These are phyloP conservation scores for Macrostomum lignano DNA, from an alignment of 1,140 invertebrate species.

Conservation along the genomic window DNA sequence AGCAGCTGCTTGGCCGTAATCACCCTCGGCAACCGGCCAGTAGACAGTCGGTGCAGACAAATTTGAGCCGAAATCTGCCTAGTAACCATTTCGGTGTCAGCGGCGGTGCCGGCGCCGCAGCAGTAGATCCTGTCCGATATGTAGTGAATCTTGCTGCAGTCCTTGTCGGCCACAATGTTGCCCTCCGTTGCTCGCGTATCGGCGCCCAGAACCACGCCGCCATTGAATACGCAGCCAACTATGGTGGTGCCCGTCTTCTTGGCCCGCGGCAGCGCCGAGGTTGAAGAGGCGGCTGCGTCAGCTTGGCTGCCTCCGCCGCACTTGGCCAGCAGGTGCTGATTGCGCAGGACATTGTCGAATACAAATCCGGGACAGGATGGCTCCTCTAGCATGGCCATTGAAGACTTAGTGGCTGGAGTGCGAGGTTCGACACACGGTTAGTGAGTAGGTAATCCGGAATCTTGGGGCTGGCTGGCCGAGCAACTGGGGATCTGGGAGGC, in stretches of 20 bases:
- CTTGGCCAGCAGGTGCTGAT: too few species aligned
- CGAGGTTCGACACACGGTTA: too few species aligned
- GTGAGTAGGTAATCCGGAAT: too few species aligned
- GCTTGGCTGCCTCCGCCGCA: too few species aligned
- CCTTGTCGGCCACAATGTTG: constrained; percentile 80
- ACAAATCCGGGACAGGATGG: too few species aligned
- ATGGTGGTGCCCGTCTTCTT: constrained; percentile 65
- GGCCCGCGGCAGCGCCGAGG: too few species aligned
- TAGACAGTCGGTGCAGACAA: constrained; percentile 60
- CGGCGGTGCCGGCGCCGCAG: constrained; percentile 80
- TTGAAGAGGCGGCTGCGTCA: too few species aligned
- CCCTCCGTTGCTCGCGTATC: constrained; percentile 83
- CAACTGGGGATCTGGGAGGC: too few species aligned
- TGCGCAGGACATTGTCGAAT: too few species aligned
- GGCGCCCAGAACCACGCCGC: constrained; percentile 81
- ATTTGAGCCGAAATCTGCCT: constrained; percentile 55
- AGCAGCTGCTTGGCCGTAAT: constrained; percentile 51
- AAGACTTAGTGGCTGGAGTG: too few species aligned
- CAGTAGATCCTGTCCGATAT: constrained; percentile 67
- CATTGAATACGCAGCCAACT: constrained; percentile 61
- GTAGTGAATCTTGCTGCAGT: constrained; percentile 80
- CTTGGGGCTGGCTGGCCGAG: too few species aligned
- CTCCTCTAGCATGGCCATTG: too few species aligned
- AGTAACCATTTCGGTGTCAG: constrained; percentile 75
- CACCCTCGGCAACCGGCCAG: constrained; percentile 53